A percentile compares a stretch with the other conserved stretches of the same genome.
Conservation (phyloP, 2,797 vertebrate genomes). For the Bradypodion pumilum region DNA sequence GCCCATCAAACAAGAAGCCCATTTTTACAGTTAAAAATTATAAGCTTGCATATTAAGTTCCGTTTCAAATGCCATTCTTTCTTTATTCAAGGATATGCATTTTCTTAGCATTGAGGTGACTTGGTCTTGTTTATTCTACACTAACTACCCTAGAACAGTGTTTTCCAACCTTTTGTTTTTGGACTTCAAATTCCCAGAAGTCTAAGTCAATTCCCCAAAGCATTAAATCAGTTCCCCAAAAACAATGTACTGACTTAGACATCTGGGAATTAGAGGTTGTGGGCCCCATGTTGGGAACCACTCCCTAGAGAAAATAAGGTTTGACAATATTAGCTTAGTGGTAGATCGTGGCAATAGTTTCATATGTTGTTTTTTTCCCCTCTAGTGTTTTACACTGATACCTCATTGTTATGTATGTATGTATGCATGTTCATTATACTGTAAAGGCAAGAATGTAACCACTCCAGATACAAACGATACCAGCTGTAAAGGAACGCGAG, state of each 20-base stretch:
- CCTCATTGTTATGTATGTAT: too few species aligned
- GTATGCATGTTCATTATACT: too few species aligned
- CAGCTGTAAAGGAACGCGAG: too few species aligned
- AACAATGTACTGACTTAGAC: too few species aligned
- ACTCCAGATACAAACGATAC: too few species aligned
- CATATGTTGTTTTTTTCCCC: neutral
- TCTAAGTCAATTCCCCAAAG: too few species aligned
- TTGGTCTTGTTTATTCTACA: constrained; percentile 6
- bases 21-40: neutral
- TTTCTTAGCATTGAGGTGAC: neutral
- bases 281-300: too few species aligned
- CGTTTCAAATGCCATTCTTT: neutral
- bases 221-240: too few species aligned
- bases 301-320: neutral
- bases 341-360: constrained; percentile 8
- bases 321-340: constrained; percentile 37
- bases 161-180: too few species aligned
- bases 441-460: too few species aligned
- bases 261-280: too few species aligned
- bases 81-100: constrained; percentile 22
- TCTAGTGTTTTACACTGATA: neutral
- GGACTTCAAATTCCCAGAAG: too few species aligned
- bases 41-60: constrained; percentile 17
- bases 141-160: constrained; percentile 8
- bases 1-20: neutral